Percentiles rank a stretch among this genome's conserved stretches.
phyloP scores from a whole-genome alignment of 2,113 vertebrate genomes.

The Salminus brasiliensis region DNA sequence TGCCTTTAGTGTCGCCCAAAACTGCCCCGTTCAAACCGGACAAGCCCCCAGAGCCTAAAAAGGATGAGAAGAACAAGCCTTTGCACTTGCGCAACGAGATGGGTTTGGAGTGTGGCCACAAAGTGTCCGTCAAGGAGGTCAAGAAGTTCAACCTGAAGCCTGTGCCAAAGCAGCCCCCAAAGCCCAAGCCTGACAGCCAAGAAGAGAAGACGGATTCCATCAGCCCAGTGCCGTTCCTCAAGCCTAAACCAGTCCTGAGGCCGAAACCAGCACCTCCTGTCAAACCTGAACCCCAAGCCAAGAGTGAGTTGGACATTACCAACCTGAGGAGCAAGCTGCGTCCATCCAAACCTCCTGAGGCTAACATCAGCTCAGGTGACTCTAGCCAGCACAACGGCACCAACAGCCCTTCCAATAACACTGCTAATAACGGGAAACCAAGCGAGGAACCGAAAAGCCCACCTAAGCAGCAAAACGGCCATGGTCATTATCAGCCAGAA shows the following conservation, averaged over 20 bases:
- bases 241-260: slow-evolving; percentile 86
- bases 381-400: slow-evolving; percentile 44
- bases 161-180: slow-evolving; percentile 86
- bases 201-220: slow-evolving; percentile 84
- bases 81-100: slow-evolving; percentile 92
- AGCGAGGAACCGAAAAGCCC: slow-evolving; percentile 71
- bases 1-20: slow-evolving; percentile 85
- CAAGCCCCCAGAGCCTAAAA: slow-evolving; percentile 82
- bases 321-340: slow-evolving; percentile 92
- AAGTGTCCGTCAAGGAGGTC: slow-evolving; percentile 90
- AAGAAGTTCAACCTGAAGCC: slow-evolving; percentile 95
- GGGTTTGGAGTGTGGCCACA: slow-evolving; percentile 95
- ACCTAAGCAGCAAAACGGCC: slow-evolving; percentile 78
- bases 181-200: slow-evolving; percentile 79
- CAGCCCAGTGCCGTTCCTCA: slow-evolving; percentile 79
- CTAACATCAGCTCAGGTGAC: slow-evolving; percentile 66
- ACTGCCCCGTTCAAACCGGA: slow-evolving; percentile 73
- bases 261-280: slow-evolving; percentile 85
- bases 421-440: slow-evolving; percentile 60
- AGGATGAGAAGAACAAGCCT: slow-evolving; percentile 90
- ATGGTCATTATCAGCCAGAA: slow-evolving; percentile 63
- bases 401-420: slow-evolving; percentile 39
- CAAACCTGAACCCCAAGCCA: slow-evolving; percentile 79
- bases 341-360: slow-evolving; percentile 85
- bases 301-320: slow-evolving; percentile 89